These are phyloP conservation scores for Byasa hedistus DNA, from an alignment of 2,888 invertebrate species.

Conservation along the genomic window DNA sequence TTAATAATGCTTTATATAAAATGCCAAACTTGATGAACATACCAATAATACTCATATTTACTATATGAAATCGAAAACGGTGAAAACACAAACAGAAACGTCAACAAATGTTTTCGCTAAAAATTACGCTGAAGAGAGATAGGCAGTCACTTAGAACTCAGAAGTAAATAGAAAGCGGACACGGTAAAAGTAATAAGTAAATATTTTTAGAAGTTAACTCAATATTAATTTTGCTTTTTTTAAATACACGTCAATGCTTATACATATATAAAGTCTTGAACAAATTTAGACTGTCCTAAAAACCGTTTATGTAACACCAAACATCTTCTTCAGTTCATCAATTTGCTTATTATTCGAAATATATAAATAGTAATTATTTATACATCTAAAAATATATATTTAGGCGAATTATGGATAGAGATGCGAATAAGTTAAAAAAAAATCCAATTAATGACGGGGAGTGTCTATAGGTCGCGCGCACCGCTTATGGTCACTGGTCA, in stretches of 20 bases:
- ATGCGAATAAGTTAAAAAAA: background rate
- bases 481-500: background rate
- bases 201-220: slow-evolving; percentile 36
- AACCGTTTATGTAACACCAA: no score
- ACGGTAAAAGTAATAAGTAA: slow-evolving; percentile 31
- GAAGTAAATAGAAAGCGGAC: slow-evolving; percentile 53
- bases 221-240: slow-evolving; percentile 17
- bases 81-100: slow-evolving; percentile 4
- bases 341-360: no score
- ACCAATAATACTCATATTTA: background rate
- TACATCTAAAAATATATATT: no score
- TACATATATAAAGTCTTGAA: no score
- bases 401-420: background rate
- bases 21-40: background rate
- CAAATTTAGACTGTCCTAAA: no score
- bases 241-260: background rate
- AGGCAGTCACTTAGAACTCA: slow-evolving; percentile 36
- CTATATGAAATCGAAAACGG: background rate
- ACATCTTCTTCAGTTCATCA: no score
- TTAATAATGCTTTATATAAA: background rate
- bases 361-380: no score
- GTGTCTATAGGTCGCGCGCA: background rate
- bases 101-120: slow-evolving; percentile 30
- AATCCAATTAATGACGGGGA: background rate
- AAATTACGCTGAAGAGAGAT: slow-evolving; percentile 35